Percentiles rank a stretch among this genome's conserved stretches.
Evolutionary conservation across 2,888 invertebrate genomes (phyloP).

Genomic region (Drosophila quinaria): DNA sequence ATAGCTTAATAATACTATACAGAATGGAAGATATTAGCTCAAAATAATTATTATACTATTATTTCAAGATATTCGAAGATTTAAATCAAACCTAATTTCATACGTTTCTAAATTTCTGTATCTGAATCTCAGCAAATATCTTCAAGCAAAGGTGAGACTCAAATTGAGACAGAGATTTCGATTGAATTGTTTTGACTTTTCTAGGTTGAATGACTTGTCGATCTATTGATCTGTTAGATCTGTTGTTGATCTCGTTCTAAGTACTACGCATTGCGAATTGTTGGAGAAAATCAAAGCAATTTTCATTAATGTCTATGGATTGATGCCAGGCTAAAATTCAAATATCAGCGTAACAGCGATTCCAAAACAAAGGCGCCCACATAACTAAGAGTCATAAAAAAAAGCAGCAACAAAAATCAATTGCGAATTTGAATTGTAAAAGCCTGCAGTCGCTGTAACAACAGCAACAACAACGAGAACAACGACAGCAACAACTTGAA

Average conservation of each 20-base stretch:
- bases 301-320: conserved; percentile 68
- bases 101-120: background rate
- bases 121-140: background rate
- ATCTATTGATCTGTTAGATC: conserved; percentile 10
- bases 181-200: background rate
- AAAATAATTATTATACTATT: no score
- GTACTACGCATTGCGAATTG: conserved; percentile 46
- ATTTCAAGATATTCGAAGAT: no score
- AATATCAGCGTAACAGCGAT: conserved; percentile 63
- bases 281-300: conserved; percentile 4
- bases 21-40: no score
- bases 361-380: conserved; percentile 52
- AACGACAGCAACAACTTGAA: conserved; percentile 32
- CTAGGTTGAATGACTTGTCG: conserved; percentile 63
- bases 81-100: no score
- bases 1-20: no score
- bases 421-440: conserved; percentile 77
- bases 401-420: conserved; percentile 56
- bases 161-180: no score
- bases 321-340: conserved; percentile 68
- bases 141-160: background rate
- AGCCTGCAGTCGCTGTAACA: conserved; percentile 42
- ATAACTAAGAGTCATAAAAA: conserved; percentile 17
- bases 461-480: conserved; percentile 17
- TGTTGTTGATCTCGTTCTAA: conserved; percentile 30